A percentile compares a stretch with the other conserved stretches of the same genome.
Conservation (phyloP, 2,888 invertebrate genomes). For the Agrotis clavis region DNA sequence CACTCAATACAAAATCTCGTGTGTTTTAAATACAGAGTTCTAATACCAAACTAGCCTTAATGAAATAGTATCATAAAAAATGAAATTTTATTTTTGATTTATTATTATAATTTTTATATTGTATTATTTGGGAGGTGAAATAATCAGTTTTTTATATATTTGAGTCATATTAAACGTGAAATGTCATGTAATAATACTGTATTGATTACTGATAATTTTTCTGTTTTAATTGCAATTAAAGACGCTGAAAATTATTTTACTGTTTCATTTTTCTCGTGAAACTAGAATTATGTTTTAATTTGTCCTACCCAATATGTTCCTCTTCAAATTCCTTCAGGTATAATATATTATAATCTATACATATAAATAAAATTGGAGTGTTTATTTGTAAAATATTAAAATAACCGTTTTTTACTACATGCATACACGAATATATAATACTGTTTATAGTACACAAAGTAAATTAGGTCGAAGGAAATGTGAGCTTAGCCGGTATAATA, state of each 20-base stretch:
- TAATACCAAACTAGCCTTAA: conserved; percentile 45
- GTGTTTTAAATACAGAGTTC: conserved; percentile 29
- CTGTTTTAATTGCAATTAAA: conserved; percentile 67
- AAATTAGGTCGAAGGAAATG: too few relatives aligned
- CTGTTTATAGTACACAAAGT: too few relatives aligned
- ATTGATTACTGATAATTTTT: conserved; percentile 62
- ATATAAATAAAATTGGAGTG: too few relatives aligned
- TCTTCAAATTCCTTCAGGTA: too few relatives aligned
- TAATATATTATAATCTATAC: too few relatives aligned
- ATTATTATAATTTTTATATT: conserved; percentile 46
- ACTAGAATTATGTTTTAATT: too few relatives aligned
- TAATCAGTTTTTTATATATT: conserved; percentile 56
- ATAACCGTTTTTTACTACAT: too few relatives aligned
- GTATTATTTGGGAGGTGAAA: conserved; percentile 50
- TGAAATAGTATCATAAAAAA: conserved; percentile 9
- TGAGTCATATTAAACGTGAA: conserved; percentile 69
- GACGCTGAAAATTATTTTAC: conserved; percentile 55
- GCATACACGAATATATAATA: too few relatives aligned
- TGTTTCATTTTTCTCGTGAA: conserved; percentile 21
- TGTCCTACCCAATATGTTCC: too few relatives aligned
- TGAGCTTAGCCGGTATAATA: too few relatives aligned
- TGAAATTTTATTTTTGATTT: conserved; percentile 26
- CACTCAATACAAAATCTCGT: conserved; percentile 17
- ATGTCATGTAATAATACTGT: conserved; percentile 62
- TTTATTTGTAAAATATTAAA: too few relatives aligned